Conservation (phyloP, 2,797 vertebrate species). For the Podarcis siculus region DNA sequence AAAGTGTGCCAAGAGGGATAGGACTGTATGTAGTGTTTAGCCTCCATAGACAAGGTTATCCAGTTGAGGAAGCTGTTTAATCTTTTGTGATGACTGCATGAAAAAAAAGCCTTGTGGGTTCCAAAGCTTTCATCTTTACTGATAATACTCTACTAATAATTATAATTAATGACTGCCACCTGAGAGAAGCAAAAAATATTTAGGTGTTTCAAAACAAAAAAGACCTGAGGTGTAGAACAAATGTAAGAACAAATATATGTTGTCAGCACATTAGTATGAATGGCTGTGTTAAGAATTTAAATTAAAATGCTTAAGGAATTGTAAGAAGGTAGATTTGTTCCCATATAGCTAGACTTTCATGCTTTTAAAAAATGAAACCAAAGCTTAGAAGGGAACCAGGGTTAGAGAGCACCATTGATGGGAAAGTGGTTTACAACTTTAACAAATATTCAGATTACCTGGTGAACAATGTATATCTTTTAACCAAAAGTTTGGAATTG, state of each 20-base stretch:
- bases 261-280: background rate
- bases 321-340: conserved; percentile 32
- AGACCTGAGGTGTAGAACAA: background rate
- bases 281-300: background rate
- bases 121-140: background rate
- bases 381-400: background rate
- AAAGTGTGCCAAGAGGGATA: background rate
- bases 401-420: background rate
- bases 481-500: background rate
- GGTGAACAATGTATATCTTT: background rate
- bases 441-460: background rate
- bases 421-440: background rate
- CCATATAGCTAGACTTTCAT: background rate
- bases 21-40: background rate
- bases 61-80: background rate
- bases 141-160: background rate
- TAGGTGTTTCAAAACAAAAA: background rate
- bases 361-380: background rate
- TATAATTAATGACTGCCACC: background rate
- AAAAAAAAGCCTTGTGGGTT: background rate
- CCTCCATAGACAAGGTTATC: background rate
- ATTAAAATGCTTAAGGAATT: background rate
- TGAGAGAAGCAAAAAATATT: background rate
- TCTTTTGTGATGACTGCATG: background rate
- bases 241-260: background rate